Conservation (phyloP, 1,140 invertebrate genomes). For the Apocrypta bakeri region DNA sequence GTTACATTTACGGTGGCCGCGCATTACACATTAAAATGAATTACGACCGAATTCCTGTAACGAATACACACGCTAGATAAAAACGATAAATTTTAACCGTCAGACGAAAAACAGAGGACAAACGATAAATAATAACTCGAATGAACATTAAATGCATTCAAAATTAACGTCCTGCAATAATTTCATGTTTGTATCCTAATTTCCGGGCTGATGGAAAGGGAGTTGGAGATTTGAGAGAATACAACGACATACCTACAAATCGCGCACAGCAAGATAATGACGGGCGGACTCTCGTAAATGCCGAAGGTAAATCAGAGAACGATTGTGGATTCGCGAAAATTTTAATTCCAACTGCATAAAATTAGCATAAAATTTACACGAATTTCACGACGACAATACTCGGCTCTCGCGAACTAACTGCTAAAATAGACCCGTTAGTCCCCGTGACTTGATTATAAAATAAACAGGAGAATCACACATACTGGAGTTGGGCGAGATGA, state of each 20-base stretch:
- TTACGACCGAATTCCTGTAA: neutral
- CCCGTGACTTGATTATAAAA: neutral
- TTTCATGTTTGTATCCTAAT: neutral
- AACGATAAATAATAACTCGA: neutral
- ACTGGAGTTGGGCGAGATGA: neutral
- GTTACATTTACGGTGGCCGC: neutral
- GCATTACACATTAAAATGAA: neutral
- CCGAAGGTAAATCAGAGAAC: neutral
- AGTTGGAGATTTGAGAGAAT: neutral
- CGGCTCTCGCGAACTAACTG: neutral
- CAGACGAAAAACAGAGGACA: neutral
- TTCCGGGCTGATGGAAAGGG: neutral
- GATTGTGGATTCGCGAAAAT: constrained; percentile 10
- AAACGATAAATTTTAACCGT: neutral
- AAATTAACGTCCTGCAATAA: neutral
- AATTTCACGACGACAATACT: neutral
- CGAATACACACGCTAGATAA: neutral
- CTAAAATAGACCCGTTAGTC: neutral
- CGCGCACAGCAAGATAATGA: neutral
- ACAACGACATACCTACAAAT: neutral
- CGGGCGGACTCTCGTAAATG: neutral
- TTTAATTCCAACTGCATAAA: neutral
- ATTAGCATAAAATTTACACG: constrained; percentile 4
- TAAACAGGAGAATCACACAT: neutral
- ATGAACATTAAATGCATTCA: neutral